Evolutionary conservation across 2,113 vertebrate species (phyloP), one percentile per base, ranked within the genome.

Genomic region (Oriolus oriolus): DNA sequence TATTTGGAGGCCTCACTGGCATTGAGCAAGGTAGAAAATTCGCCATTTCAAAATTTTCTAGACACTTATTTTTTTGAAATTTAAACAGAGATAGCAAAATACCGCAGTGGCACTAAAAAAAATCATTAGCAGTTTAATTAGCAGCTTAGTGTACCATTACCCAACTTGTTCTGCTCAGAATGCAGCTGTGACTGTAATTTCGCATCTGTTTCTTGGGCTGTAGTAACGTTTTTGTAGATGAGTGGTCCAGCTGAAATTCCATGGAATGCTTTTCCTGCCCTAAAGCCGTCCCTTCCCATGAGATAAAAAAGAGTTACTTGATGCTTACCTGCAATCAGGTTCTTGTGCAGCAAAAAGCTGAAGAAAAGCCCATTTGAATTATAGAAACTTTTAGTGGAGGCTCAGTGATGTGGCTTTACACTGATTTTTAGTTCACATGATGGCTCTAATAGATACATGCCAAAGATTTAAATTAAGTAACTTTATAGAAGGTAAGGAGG

Each of bases 161-260:
- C 96, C 97, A 97, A 96, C 96, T 97, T 98, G 98, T 97, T 97
- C 93, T 97, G 90, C 94, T 94, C 96, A 88, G 96, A 91, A 97
- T 98, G 97, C 98, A 98, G 98, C 98, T 98, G 98, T 96, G 98
- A 88, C 96, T 97, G 91, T 96, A 94, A 98, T 97, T 98, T 89
- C 97, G 96, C 98, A 98, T 97, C 98, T 98, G 97, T 95, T 98
- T 98, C 95, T 96, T 90, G 95, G 93, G 97, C 96, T 97, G 89
- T 69, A 83, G 90, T 68, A 84, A 63, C 9, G 6, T 96, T 97
- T 97, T 90, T 93, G 94, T 95, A 94, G 91, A 54, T 35, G 52
- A 97, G 95, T 71, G 95, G 96, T 97, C 96, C 97, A 92, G 90
- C 95, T 97, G 94, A 97, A 97, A 96, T 97, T 87, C 94, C 96